phyloP scores from a whole-genome alignment of 2,888 invertebrate genomes.

The Apodemia mormo region DNA sequence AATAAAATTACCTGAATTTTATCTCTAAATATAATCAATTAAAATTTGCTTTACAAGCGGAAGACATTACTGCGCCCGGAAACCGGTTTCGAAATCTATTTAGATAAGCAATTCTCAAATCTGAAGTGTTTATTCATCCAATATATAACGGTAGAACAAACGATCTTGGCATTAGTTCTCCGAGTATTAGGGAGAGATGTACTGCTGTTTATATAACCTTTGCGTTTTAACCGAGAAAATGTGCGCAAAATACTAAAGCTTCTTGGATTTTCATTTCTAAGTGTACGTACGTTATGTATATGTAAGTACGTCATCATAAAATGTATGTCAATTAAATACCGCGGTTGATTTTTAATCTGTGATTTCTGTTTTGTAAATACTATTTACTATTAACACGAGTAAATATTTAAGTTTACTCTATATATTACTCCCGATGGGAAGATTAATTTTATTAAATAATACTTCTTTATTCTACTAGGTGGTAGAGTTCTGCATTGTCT shows the following conservation, averaged over 20 bases:
- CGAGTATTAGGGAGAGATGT: background rate
- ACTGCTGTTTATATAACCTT: background rate
- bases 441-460: no score
- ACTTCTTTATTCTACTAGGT: no score
- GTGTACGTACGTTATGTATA: background rate
- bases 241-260: slow-evolving; percentile 8
- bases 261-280: background rate
- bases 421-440: no score
- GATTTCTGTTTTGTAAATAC: no score
- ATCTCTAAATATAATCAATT: background rate
- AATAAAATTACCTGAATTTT: background rate
- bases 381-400: no score
- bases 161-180: slow-evolving; percentile 1
- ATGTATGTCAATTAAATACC: no score
- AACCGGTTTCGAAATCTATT: background rate
- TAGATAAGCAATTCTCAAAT: slow-evolving; percentile 8
- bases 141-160: background rate
- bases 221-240: slow-evolving; percentile 3
- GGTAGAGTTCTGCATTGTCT: no score
- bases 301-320: no score
- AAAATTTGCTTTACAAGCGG: background rate
- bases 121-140: slow-evolving; percentile 10
- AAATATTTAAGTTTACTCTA: no score
- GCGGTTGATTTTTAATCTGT: no score
- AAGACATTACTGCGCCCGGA: background rate